Conservation (phyloP, 2,888 invertebrate species). For the Yponomeuta plumbellus region DNA sequence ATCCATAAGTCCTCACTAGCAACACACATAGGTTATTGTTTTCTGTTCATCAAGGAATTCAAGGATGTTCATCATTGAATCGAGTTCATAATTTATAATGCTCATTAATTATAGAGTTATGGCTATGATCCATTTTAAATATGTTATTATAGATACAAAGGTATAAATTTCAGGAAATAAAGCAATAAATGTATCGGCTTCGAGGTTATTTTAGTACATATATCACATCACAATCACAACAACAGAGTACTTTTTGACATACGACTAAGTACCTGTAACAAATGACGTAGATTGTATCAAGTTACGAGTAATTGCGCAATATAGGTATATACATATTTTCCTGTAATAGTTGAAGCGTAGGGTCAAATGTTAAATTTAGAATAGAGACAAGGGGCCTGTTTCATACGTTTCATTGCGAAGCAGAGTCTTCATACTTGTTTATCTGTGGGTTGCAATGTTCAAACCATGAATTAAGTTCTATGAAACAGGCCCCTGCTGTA, state of each 20-base stretch:
- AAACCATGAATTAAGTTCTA: too few relatives aligned
- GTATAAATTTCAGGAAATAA: neutral
- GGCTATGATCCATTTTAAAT: too few relatives aligned
- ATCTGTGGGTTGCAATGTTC: too few relatives aligned
- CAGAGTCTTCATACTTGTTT: too few relatives aligned
- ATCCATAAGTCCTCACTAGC: too few relatives aligned
- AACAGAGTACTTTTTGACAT: neutral
- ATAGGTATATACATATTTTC: neutral
- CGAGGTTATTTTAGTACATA: neutral
- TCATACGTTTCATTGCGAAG: too few relatives aligned
- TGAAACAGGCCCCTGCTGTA: neutral
- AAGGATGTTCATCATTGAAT: too few relatives aligned
- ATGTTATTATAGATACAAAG: too few relatives aligned
- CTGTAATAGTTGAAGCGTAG: neutral
- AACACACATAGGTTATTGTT: neutral
- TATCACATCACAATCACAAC: neutral
- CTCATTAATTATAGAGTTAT: too few relatives aligned
- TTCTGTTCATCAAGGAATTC: neutral
- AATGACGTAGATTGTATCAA: neutral
- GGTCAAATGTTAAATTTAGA: neutral
- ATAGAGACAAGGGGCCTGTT: too few relatives aligned
- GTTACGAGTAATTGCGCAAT: conserved; percentile 5
- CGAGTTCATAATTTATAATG: too few relatives aligned
- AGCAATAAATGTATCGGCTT: conserved; percentile 3
- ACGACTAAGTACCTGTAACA: neutral